Evolutionary conservation across 2,888 invertebrate genomes (phyloP).

Genomic region (Hybos culiciformis): DNA sequence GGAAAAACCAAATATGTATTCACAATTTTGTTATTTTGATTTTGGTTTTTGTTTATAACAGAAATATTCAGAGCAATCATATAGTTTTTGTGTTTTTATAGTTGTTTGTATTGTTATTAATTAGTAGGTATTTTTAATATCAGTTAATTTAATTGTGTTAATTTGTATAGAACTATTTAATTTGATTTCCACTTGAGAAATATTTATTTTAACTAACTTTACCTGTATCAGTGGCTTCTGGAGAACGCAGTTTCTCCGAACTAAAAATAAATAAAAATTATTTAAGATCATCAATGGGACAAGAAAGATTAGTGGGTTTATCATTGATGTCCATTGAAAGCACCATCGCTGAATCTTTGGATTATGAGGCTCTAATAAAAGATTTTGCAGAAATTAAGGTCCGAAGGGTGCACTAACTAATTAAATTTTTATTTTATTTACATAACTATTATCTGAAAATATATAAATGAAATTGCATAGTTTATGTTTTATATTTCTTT

Average conservation of each 20-base stretch:
- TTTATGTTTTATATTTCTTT: neutral
- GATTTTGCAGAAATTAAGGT: neutral
- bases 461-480: neutral
- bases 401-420: neutral
- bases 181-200: neutral
- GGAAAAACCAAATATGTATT: neutral
- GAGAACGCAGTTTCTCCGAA: neutral
- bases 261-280: neutral
- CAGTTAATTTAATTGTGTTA: neutral
- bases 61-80: neutral
- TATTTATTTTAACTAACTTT: neutral
- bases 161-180: no score
- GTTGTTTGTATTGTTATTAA: neutral
- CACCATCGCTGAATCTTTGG: neutral
- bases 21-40: neutral
- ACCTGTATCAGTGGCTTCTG: neutral
- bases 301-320: neutral
- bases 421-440: neutral
- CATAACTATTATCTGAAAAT: neutral
- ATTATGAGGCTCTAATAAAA: neutral
- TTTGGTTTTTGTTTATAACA: no score
- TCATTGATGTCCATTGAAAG: neutral
- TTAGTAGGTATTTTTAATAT: neutral
- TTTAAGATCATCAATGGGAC: neutral
- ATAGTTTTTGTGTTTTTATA: neutral